These are phyloP conservation scores for Aramus guarauna DNA, from an alignment of 2,113 vertebrate genomes.

Conservation along the genomic window DNA sequence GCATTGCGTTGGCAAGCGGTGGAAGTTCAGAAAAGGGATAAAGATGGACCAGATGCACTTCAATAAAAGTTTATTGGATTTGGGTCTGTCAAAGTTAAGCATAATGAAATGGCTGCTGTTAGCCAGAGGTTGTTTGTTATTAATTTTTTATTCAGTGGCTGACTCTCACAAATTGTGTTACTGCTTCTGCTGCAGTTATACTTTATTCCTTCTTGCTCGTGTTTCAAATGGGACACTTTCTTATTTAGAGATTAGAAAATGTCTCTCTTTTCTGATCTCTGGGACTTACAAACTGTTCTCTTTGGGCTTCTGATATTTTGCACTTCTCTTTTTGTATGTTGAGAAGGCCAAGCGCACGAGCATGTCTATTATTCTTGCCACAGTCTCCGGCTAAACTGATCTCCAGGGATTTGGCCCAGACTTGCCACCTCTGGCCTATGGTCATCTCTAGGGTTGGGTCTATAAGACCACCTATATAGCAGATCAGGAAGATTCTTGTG, in stretches of 20 bases:
- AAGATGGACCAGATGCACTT: background rate
- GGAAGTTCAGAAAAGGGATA: background rate
- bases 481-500: background rate
- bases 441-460: background rate
- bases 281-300: background rate
- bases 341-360: background rate
- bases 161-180: background rate
- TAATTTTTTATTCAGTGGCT: conserved; percentile 1
- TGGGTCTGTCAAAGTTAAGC: background rate
- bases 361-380: background rate
- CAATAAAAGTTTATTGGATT: background rate
- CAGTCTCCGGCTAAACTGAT: background rate
- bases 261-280: background rate
- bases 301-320: background rate
- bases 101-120: background rate
- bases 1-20: background rate
- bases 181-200: background rate
- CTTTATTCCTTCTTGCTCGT: background rate
- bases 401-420: background rate
- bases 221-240: background rate
- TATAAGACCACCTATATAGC: rapidly evolving
- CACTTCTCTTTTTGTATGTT: background rate
- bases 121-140: background rate
- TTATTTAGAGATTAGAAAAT: background rate
- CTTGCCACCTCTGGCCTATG: background rate